Evolutionary conservation across 1,140 invertebrate genomes (phyloP).

Genomic region (Gryon sp.): DNA sequence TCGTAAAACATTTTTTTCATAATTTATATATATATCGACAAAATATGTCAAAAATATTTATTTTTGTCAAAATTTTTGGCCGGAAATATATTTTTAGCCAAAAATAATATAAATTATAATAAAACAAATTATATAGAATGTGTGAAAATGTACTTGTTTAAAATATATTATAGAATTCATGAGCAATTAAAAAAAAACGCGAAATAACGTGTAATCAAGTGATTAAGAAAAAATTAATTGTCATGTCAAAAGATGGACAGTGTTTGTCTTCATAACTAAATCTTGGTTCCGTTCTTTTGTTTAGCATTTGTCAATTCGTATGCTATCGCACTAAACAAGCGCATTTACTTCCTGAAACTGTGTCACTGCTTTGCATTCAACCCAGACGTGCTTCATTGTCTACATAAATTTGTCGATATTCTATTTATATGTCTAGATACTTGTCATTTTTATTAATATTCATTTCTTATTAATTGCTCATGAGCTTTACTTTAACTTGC

Average conservation of each 20-base stretch:
- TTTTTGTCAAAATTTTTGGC: no score
- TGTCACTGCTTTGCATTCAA: constrained; percentile 29
- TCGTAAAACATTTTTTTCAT: no score
- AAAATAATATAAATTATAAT: no score
- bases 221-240: constrained; percentile 5
- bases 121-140: no score
- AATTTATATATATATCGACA: no score
- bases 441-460: constrained; percentile 14
- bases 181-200: no score
- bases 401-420: constrained; percentile 51
- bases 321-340: constrained; percentile 27
- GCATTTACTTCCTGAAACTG: constrained; percentile 43
- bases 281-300: constrained; percentile 29
- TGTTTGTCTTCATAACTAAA: constrained; percentile 8
- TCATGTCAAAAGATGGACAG: constrained; percentile 1
- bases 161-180: no score
- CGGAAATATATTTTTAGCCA: no score
- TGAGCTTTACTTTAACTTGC: no score
- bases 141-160: no score
- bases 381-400: constrained; percentile 25
- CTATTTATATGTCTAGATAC: constrained; percentile 19
- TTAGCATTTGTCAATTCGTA: constrained; percentile 34
- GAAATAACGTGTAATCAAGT: no score
- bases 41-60: no score
- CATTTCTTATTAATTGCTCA: constrained; percentile 7